A percentile compares a stretch with the other conserved stretches of the same genome.
These are phyloP conservation scores for Conomelus anceps DNA, from an alignment of 2,888 invertebrate genomes.

Conservation along the genomic window DNA sequence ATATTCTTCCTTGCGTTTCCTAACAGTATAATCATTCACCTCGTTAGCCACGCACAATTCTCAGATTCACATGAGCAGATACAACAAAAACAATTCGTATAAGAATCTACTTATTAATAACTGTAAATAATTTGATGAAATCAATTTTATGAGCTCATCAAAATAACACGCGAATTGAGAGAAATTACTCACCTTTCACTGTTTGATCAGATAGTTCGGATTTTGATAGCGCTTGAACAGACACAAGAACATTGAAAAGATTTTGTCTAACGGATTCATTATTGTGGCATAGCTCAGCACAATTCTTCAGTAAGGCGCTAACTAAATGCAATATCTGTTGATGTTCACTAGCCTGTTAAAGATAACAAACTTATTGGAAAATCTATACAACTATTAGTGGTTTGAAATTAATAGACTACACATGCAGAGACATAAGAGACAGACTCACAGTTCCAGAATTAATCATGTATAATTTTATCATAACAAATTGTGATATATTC, in stretches of 20 bases:
- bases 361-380: neutral
- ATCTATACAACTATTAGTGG: neutral
- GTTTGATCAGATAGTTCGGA: neutral
- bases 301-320: neutral
- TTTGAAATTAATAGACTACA: neutral
- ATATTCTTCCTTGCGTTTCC: no score
- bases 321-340: conserved; percentile 17
- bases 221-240: conserved; percentile 18
- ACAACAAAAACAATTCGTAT: no score
- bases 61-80: no score
- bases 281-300: neutral
- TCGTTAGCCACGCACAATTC: no score
- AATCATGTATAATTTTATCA: no score
- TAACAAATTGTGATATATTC: no score
- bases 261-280: conserved; percentile 7
- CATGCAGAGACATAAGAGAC: no score
- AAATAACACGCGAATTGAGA: neutral
- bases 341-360: conserved; percentile 15
- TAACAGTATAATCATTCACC: no score
- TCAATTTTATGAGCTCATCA: neutral
- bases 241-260: conserved; percentile 18
- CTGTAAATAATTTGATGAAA: no score
- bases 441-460: no score
- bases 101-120: no score
- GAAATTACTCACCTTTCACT: conserved; percentile 8